Evolutionary conservation across 2,113 vertebrate species (phyloP), one percentile per base, ranked within the genome.

Genomic region (Rhinichthys klamathensis): DNA sequence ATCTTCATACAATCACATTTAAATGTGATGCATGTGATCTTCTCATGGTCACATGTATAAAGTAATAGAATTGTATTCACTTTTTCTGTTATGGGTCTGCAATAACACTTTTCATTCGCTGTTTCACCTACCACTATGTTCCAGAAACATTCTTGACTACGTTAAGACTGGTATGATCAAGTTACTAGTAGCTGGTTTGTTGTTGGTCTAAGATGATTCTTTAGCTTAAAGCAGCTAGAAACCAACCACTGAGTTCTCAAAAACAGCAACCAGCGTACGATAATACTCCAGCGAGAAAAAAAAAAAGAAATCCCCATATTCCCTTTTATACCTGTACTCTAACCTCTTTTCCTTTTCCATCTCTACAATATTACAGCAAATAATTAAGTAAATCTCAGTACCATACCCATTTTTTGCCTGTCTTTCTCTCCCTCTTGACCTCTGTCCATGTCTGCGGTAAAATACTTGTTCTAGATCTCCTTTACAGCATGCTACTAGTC

Each of bases 351-450:
- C 2, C 58, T 18, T 21, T n/a, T n/a, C n/a, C n/a, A n/a, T n/a
- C 13, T 35, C 12, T 69, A 3, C 23, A 70, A 49, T 10, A 73
- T n/a, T 5, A 83, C 6, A 21, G 35, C 2, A 75, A 63, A 44
- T 44, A 51, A 44, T 61, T 3, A 49, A 69, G 27, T 6, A 72
- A 76, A 63, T 35, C 10, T 32, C 1, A 15, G 58, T 75, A 87
- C 35, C 21, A 56, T 86, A 86, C 82, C 77, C 0, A n/a, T 61
- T 87, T 69, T 84, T 67, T 16, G 23, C 63, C 81, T 79, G 11
- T 85, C 84, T 75, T 44, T 87, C 73, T 79, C 84, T 79, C 32
- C 84, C 38, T 85, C 84, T 85, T 75, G 65, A 60, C 46, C 63
- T 44, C 30, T 85, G 41, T 86, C 84, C 81, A 83, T 87, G 35